Base-by-base conservation (phyloP, 35 echinoderm and acorn worm species). In the Eucidaris tribuloides region DNA sequence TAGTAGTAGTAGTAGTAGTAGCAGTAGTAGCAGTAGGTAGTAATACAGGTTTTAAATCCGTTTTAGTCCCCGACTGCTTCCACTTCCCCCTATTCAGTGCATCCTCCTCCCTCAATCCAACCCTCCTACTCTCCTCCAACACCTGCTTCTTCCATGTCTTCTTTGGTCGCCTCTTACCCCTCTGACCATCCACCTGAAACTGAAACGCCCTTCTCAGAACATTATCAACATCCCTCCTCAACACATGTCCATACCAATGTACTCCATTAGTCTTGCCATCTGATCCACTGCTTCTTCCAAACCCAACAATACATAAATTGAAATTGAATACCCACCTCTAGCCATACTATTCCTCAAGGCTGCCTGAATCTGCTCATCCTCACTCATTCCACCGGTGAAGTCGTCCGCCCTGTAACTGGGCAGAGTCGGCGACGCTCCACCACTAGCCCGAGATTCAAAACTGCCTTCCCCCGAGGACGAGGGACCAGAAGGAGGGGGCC, bases 331-430 rank as follows among this genome's bases (percentile, higher is more conserved):
- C 78, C 39, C 32, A 93, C 90, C 90, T 32, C 49, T 55, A 37
- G 65, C 37, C 46, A 82, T 62, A 40, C 94, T 97, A 2, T 82
- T 44, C 55, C 86, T 92, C 49, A 93, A 46, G 18, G 87, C 94
- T 48, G 83, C 85, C 54, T 85, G 74, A 7, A 97, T 29, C 34
- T 97, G 83, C 71, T 97, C 94, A 6, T 97, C 90, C 33, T 97
- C 94, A 38, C 42, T 92, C 74, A 90, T 85, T 32, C 94, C 90
- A 24, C 71, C 94, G 42, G 79, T 72, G 29, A 71, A 71, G 36
- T 81, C 43, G 27, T 86, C 58, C 1, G 66, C 50, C 15, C 45
- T 29, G 45, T 85, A 89, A 7, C 87, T 74, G 11, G 68, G 38
- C 81, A 30, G 64, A 32, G 46, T 86, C 58, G 44, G 48, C 74